Conservation (phyloP, 2,113 vertebrate species). For the Xenus cinereus region DNA sequence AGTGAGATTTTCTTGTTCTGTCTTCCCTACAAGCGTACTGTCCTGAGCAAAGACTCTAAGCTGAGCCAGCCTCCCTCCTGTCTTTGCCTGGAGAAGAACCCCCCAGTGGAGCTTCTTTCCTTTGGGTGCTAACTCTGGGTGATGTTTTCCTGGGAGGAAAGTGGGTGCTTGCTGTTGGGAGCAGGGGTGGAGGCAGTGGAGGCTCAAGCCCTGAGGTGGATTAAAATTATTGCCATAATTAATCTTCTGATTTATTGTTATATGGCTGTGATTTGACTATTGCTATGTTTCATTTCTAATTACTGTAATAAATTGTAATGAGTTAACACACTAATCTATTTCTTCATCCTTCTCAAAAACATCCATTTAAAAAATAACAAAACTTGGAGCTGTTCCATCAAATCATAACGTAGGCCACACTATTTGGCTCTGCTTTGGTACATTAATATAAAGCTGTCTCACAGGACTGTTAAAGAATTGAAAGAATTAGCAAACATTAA, state of each 20-base stretch:
- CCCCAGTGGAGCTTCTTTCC: background rate
- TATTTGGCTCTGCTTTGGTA: background rate
- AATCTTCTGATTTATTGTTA: background rate
- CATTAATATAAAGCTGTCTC: background rate
- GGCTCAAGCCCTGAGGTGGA: rapidly evolving
- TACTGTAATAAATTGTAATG: background rate
- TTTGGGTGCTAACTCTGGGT: background rate
- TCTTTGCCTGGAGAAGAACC: background rate
- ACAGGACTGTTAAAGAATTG: background rate
- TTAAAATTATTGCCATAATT: background rate
- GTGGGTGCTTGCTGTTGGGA: background rate
- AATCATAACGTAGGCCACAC: background rate
- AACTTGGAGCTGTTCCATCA: background rate
- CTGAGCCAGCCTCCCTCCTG: background rate
- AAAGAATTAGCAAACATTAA: background rate
- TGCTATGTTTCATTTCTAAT: background rate
- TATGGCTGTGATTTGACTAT: background rate
- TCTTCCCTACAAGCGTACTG: background rate
- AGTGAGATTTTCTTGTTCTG: background rate
- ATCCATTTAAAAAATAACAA: background rate
- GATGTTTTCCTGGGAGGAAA: background rate
- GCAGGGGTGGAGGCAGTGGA: background rate
- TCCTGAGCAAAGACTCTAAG: background rate
- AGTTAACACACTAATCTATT: background rate
- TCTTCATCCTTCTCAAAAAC: background rate